A percentile compares a stretch with the other conserved stretches of the same genome.
These are phyloP conservation scores for Pangasianodon gigas DNA, from an alignment of 2,113 vertebrate species.

Conservation along the genomic window DNA sequence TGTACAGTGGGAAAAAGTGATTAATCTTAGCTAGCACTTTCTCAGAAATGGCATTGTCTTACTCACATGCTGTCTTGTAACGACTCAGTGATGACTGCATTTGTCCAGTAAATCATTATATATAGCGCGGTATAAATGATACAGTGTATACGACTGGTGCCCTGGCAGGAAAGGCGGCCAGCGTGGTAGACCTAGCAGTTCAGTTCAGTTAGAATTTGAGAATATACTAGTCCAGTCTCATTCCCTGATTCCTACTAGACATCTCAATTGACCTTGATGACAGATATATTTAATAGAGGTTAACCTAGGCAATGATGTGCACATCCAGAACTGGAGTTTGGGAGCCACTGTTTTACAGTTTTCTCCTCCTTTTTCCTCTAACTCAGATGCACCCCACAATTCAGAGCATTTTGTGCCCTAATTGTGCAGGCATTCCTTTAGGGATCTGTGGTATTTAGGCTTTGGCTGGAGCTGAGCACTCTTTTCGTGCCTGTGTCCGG, in stretches of 20 bases:
- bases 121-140: not conserved
- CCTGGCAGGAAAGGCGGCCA: not conserved
- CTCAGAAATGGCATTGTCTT: not conserved
- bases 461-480: conserved; percentile 1
- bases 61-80: not conserved
- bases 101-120: not conserved
- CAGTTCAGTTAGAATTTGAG: not conserved
- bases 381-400: not conserved
- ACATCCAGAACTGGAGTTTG: not conserved
- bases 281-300: not conserved
- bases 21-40: not conserved
- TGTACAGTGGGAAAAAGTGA: too few relatives aligned
- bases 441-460: conserved; percentile 22
- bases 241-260: not conserved
- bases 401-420: not conserved
- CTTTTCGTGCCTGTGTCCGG: conserved; percentile 27
- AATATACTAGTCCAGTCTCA: not conserved
- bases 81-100: not conserved
- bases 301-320: not conserved
- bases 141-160: not conserved
- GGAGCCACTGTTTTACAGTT: not conserved
- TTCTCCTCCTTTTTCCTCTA: not conserved
- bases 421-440: conserved; percentile 23
- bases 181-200: not conserved
- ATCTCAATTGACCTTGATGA: not conserved